These are phyloP conservation scores for Mormyrus lacerda DNA, from an alignment of 2,113 vertebrate genomes.

Conservation along the genomic window DNA sequence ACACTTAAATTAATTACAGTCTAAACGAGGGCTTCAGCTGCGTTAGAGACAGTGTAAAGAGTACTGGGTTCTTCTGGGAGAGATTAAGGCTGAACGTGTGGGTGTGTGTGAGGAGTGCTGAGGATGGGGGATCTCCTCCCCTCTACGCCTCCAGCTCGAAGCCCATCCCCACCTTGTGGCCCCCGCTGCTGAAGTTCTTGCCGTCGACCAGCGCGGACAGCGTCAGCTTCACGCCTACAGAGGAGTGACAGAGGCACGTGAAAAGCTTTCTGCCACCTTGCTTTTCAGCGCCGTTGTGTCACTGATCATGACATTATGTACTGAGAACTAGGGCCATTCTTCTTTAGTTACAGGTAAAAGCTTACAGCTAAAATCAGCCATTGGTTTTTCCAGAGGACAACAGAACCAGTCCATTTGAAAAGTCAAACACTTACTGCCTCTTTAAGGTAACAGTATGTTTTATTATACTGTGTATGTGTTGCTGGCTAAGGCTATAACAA, in stretches of 20 bases:
- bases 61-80: slow-evolving; percentile 25
- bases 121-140: not conserved
- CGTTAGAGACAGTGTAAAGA: slow-evolving; percentile 39
- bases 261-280: not conserved
- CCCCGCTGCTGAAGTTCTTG: slow-evolving; percentile 90
- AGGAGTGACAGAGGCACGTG: not conserved
- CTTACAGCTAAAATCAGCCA: not conserved
- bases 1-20: not conserved
- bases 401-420: not conserved
- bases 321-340: not conserved
- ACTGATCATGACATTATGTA: too few relatives aligned
- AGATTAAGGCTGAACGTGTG: slow-evolving; percentile 53
- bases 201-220: slow-evolving; percentile 86
- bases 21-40: slow-evolving; percentile 5
- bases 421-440: not conserved
- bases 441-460: not conserved
- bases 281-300: not conserved
- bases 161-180: slow-evolving; percentile 90
- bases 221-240: slow-evolving; percentile 83
- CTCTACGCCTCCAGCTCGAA: slow-evolving; percentile 88
- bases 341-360: not conserved
- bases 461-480: not conserved
- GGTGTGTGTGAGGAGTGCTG: not conserved
- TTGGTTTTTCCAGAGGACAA: not conserved
- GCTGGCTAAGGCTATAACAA: not conserved